Base-by-base conservation (phyloP, 1,140 invertebrate genomes). In the Cotesia chilonis region DNA sequence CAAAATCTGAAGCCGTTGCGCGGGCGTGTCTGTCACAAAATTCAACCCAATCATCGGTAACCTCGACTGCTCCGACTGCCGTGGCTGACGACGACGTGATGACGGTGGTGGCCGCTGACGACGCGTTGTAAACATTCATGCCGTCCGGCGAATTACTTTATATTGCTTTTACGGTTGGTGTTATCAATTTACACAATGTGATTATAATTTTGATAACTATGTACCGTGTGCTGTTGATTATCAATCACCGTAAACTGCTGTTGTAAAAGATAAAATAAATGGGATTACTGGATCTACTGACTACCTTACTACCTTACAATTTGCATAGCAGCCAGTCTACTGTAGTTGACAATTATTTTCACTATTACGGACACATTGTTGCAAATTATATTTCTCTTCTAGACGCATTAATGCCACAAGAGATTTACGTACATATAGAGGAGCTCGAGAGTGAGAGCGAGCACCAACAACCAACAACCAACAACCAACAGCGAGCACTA, bases 11-110 rank as follows among this genome's bases (percentile, higher is more conserved):
- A 41, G 95, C 95, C 65, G 94, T 92, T 59, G 90, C 89, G 81
- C 91, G 91, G 55, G 95, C 95, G 86, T 96, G 94, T 84, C 92
- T 91, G 81, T 97, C 94, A 87, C 95, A 96, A 84, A 97, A 95
- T 80, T 96, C 94, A 76, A 90, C 88, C 93, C 93, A 94, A 80
- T 90, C 89, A 81, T 84, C 83, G 67, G 87, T 83, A 74, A 78
- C 75, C 54, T 85, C 83, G 65, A 79, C 78, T 78, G 80, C 81
- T 77, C 77, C 79, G 70, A 72, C 77, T 51, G 74, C 73, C 69
- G 54, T 69, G 35, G 55, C 55, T 12, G 60, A 54, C 1, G 72
- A 20, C 5, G 63, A 54, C 14, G 59, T 37, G n/a, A 20, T 14
- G 36, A 51, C 57, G n/a, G 57, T 59, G 51, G 66, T 70, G 67